phyloP scores from a whole-genome alignment of 2,113 vertebrate genomes.

The Lophotis ruficrista region DNA sequence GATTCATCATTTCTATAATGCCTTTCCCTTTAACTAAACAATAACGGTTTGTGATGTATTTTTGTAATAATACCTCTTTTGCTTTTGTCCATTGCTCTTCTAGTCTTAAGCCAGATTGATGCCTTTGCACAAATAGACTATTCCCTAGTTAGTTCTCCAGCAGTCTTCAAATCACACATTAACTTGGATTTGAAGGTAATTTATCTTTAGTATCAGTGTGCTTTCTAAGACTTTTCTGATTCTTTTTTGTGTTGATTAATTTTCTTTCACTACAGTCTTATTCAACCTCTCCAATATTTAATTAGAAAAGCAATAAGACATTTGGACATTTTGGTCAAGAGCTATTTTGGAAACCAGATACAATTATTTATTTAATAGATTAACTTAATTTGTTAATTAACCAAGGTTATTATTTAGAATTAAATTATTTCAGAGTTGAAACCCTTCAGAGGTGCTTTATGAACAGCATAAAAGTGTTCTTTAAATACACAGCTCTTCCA shows the following conservation, averaged over 20 bases:
- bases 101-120: slow-evolving; percentile 70
- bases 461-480: neutral
- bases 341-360: neutral
- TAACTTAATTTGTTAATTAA: neutral
- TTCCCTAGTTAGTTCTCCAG: slow-evolving; percentile 63
- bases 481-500: neutral
- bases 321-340: neutral
- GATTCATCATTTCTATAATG: neutral
- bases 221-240: neutral
- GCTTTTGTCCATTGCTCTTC: slow-evolving; percentile 40
- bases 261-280: neutral
- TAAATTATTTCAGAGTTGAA: neutral
- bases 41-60: neutral
- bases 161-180: slow-evolving; percentile 64
- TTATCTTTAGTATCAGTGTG: slow-evolving; percentile 4
- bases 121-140: slow-evolving; percentile 70
- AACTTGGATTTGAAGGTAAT: slow-evolving; percentile 76
- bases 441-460: neutral
- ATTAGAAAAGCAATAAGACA: neutral
- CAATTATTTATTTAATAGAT: neutral
- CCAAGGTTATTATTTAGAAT: neutral
- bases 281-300: neutral
- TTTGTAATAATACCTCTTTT: slow-evolving; percentile 11
- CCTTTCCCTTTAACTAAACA: neutral
- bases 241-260: neutral